Evolutionary conservation across 2,113 vertebrate species (phyloP).

Genomic region (Stegastes partitus): DNA sequence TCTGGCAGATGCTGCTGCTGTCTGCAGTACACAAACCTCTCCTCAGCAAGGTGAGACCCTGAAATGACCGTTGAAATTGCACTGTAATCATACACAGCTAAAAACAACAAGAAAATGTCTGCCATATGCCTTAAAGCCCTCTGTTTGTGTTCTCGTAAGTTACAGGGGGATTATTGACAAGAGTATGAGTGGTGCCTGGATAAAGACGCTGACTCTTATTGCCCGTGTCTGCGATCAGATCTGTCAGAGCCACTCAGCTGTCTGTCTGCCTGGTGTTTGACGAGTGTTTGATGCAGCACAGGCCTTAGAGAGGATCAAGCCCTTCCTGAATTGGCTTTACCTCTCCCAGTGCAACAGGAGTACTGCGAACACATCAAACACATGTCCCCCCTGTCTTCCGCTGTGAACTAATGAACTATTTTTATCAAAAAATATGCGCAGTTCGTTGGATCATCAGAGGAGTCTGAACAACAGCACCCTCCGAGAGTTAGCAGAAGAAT

Average conservation of each 20-base stretch:
- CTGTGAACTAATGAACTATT: slow-evolving; percentile 75
- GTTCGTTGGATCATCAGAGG: slow-evolving; percentile 58
- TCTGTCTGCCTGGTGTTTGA: slow-evolving; percentile 75
- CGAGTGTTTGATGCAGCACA: slow-evolving; percentile 80
- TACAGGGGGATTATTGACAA: slow-evolving; percentile 75
- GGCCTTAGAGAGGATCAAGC: slow-evolving; percentile 80
- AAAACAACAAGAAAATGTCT: slow-evolving; percentile 82
- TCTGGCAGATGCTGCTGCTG: slow-evolving; percentile 61
- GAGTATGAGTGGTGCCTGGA: slow-evolving; percentile 53
- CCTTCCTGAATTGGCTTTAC: slow-evolving; percentile 76
- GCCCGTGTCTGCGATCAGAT: slow-evolving; percentile 72
- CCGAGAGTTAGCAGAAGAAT: slow-evolving; percentile 71
- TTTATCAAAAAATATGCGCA: slow-evolving; percentile 72
- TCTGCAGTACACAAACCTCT: slow-evolving; percentile 67
- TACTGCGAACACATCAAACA: slow-evolving; percentile 74
- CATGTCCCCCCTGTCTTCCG: slow-evolving; percentile 33
- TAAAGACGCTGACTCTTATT: slow-evolving; percentile 69
- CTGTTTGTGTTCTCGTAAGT: slow-evolving; percentile 75
- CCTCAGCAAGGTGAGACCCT: slow-evolving; percentile 76
- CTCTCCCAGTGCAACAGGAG: slow-evolving; percentile 72
- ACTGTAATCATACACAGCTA: slow-evolving; percentile 79
- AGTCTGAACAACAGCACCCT: slow-evolving; percentile 61
- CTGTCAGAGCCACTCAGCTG: slow-evolving; percentile 82
- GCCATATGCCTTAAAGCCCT: slow-evolving; percentile 79
- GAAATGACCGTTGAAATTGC: slow-evolving; percentile 81